phyloP scores from a whole-genome alignment of 2,113 vertebrate species.

The Nycticryphes semicollaris region DNA sequence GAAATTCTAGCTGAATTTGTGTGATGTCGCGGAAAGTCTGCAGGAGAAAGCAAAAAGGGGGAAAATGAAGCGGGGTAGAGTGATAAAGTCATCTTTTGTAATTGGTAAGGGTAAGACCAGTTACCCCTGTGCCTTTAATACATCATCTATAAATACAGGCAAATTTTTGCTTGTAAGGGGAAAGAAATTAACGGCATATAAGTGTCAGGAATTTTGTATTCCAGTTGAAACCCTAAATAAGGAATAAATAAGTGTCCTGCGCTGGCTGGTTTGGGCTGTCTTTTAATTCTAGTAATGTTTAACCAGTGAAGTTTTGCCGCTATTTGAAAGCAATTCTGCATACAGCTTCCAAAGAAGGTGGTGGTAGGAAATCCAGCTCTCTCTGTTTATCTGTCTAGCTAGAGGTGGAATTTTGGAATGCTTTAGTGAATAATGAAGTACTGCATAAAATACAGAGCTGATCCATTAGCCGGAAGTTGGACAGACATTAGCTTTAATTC shows the following conservation, averaged over 20 bases:
- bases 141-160: accelerated
- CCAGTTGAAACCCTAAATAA: background rate
- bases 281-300: background rate
- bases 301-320: background rate
- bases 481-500: background rate
- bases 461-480: background rate
- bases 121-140: background rate
- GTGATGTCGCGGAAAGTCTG: background rate
- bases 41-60: background rate
- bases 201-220: background rate
- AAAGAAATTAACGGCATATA: background rate
- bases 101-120: too few relatives aligned
- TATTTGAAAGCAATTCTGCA: background rate
- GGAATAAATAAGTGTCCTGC: background rate
- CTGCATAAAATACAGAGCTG: background rate
- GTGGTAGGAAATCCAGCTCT: background rate
- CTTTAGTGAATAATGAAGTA: background rate
- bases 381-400: background rate
- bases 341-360: background rate
- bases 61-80: background rate
- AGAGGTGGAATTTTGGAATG: background rate
- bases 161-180: background rate
- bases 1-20: background rate
- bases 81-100: background rate
- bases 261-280: background rate